These are phyloP conservation scores for Polyodon spathula DNA, from an alignment of 2,113 vertebrate species.

Conservation along the genomic window DNA sequence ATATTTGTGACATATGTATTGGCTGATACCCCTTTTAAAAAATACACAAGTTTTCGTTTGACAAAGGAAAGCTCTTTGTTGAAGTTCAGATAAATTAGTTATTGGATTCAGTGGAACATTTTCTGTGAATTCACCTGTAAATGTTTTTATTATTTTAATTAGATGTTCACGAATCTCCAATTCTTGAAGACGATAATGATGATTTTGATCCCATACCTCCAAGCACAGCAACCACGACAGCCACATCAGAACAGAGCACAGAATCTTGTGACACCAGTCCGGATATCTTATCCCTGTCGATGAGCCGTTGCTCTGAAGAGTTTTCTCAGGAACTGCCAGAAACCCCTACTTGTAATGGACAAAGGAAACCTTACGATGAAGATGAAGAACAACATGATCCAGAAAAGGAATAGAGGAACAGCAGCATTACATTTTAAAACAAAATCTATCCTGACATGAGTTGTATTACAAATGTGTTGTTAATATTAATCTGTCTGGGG, in stretches of 20 bases:
- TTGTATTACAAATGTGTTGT: too few species aligned
- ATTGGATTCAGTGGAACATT: too few species aligned
- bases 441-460: too few species aligned
- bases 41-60: too few species aligned
- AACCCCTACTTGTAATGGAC: conserved; percentile 61
- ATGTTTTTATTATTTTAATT: neutral
- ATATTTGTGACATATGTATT: too few species aligned
- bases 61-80: too few species aligned
- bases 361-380: conserved; percentile 41
- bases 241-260: conserved; percentile 85
- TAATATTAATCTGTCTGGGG: too few species aligned
- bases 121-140: neutral
- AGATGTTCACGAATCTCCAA: conserved; percentile 76
- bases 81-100: too few species aligned
- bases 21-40: too few species aligned
- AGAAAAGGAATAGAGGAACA: conserved; percentile 41
- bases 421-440: neutral
- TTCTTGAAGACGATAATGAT: conserved; percentile 76
- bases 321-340: conserved; percentile 65
- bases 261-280: conserved; percentile 90
- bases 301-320: conserved; percentile 86
- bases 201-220: conserved; percentile 73
- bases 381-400: conserved; percentile 47
- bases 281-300: conserved; percentile 73
- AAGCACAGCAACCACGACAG: conserved; percentile 66